Evolutionary conservation across 2,888 invertebrate genomes (phyloP), one percentile per base, ranked within the genome.

Genomic region (Pegoplata infirma): DNA sequence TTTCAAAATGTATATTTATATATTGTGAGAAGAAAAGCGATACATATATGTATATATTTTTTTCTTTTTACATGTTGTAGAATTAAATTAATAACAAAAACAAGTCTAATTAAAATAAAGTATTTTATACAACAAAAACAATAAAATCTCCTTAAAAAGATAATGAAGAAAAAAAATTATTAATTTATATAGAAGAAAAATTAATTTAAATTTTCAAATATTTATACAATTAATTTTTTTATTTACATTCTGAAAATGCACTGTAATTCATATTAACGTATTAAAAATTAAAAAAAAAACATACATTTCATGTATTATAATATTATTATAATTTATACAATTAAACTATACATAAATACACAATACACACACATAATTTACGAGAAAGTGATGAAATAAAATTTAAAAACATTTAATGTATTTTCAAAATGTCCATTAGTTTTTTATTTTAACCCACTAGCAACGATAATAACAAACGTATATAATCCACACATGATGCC

Each of bases 401-500:
- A 61, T 49, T 47, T 49, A 64, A 46, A 25, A 73, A 36, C 51
- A 79, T 44, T 71, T 59, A 74, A 53, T 63, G 63, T 66, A 55
- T 72, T 44, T 64, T 58, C 10, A 59, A 68, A 46, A n/a, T 16
- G 12, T 14, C 25, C 16, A 32, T 40, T 55, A 3, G 17, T 23
- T 36, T 19, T 25, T 3, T n/a, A 68, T 25, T 40, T 46, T 12
- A 74, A 32, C 32, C 63, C 55, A 82, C 82, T n/a, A 84, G 40
- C 25, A 87, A 58, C 19, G 82, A 82, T 3, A 86, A 56, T 5
- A 82, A 84, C 82, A 88, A 82, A 1, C 88, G 85, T 47, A 86
- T 72, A 72, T 88, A 88, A 72, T 88, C 88, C n/a, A 87, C 67
- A 17, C 84, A 82, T 10, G 88, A 85, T 12, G 85, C 82, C 66